Base-by-base conservation (phyloP, 2,797 vertebrate genomes). In the Malurus leucopterus region DNA sequence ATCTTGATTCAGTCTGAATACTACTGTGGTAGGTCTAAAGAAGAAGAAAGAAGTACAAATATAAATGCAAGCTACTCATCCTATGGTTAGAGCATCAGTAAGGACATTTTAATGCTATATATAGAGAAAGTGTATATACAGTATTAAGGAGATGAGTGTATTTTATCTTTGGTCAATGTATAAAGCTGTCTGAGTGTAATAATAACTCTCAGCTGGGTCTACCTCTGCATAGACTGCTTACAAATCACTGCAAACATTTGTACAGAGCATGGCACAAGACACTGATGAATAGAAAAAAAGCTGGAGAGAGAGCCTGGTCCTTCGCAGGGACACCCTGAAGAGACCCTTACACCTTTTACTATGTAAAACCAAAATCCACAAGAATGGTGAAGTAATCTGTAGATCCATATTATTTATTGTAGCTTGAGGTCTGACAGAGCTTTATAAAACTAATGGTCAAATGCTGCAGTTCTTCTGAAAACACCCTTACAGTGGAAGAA, bases 91-190 rank as follows among this genome's bases (percentile, higher is more conserved):
- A 65, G 67, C 5, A 2, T 75, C 76, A 89, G 62, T 36, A 83
- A 93, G 65, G 65, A 65, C 41, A 65, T 15, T 83, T 81, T 84
- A 85, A 78, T 81, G 40, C 72, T 67, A 81, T 65, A 71, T 54
- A 55, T 34, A 90, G 38, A 81, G 57, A 72, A 89, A 55, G 8
- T 24, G 44, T 76, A 53, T 71, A 69, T 55, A 64, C 46, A 62
- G 68, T 49, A 63, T 82, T 82, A 69, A 81, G 76, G 55, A 89
- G 44, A 80, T 43, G 59, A 61, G 34, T 74, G 21, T 69, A 46
- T 87, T 94, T 93, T 80, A 78, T 85, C 82, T 87, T 78, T 5
- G 18, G 51, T 67, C 91, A 89, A 63, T 85, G 58, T 72, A 85
- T 90, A 90, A 93, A 92, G 41, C 55, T 91, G 62, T 79, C 65